Base-by-base conservation (phyloP, 2,797 vertebrate genomes). In the Mareca penelope region DNA sequence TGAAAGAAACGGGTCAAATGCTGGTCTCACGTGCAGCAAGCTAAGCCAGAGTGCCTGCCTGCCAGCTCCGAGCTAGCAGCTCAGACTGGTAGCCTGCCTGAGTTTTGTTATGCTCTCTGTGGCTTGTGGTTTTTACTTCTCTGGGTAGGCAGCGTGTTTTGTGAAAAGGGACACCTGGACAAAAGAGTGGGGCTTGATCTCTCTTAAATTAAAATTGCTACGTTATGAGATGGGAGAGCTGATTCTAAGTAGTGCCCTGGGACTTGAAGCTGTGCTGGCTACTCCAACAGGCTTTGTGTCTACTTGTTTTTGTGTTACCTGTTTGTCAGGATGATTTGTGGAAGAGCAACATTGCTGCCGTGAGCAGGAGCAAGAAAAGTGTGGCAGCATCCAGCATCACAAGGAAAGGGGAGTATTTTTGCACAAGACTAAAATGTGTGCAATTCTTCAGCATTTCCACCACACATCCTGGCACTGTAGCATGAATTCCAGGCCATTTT, bases 1-100 rank as follows among this genome's bases (percentile, higher is more conserved):
- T 82, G 85, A 93, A 85, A 84, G 76, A 88, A 95, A 84, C 37
- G 59, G 80, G 80, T 83, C 6, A 93, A 94, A 91, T 72, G 19
- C n/a, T 55, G 31, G 64, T 77, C 63, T 85, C 19, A 11, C 1
- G 0, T 78, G 71, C 22, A 72, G 22, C 59, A 73, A 31, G 19
- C 55, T 87, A 83, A 75, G 73, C 77, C 71, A 73, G 65, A 89
- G 28, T 19, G 21, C 46, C 28, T 73, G 23, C 26, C 37, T 91
- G 75, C 24, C 88, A 90, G 37, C 44, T 87, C 26, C 40, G 53
- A 77, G 22, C 24, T 67, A 50, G 65, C 68, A 18, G 9, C 57
- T 91, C 72, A 50, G 93, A 73, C 71, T 33, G 15, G 79, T 85
- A 83, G 72, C 64, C 57, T 57, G 35, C 31, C 6, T 85, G 48